Evolutionary conservation across 2,888 invertebrate species (phyloP).

Genomic region (Microplitis manilae): DNA sequence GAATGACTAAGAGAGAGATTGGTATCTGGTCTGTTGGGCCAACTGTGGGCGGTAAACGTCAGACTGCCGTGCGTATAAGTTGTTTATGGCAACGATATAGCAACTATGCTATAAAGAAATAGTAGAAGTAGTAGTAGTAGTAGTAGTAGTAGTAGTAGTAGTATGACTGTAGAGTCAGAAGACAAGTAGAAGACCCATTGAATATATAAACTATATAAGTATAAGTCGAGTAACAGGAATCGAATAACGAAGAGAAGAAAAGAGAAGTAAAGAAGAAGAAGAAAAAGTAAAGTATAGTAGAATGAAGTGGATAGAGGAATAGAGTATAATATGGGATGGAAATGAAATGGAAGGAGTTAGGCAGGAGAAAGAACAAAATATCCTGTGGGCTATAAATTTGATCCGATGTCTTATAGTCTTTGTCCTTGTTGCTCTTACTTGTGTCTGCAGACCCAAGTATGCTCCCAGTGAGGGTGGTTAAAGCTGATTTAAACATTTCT

Average conservation of each 20-base stretch:
- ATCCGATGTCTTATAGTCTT: constrained; percentile 23
- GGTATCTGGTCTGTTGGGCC: constrained; percentile 53
- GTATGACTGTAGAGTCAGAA: background rate
- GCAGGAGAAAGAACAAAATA: background rate
- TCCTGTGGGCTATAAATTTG: constrained; percentile 39
- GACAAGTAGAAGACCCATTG: background rate
- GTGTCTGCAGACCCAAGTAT: background rate
- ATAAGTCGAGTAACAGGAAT: no score
- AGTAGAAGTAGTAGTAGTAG: background rate
- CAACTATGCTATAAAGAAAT: background rate
- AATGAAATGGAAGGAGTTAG: background rate
- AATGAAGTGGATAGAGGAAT: background rate
- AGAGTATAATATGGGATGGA: constrained; percentile 10
- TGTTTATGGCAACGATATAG: constrained; percentile 62
- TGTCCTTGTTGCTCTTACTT: constrained; percentile 6
- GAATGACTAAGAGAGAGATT: constrained; percentile 63
- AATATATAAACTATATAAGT: no score
- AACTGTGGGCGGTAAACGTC: constrained; percentile 54
- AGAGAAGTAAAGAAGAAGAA: constrained; percentile 29
- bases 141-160: constrained; percentile 7
- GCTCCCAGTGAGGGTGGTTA: constrained; percentile 39
- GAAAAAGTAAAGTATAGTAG: constrained; percentile 9
- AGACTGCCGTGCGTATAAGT: constrained; percentile 56
- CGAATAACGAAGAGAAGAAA: constrained; percentile 43
- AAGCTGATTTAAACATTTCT: constrained; percentile 33